These are phyloP conservation scores for Nothocercus nigrocapillus DNA, from an alignment of 2,113 vertebrate species.

Conservation along the genomic window DNA sequence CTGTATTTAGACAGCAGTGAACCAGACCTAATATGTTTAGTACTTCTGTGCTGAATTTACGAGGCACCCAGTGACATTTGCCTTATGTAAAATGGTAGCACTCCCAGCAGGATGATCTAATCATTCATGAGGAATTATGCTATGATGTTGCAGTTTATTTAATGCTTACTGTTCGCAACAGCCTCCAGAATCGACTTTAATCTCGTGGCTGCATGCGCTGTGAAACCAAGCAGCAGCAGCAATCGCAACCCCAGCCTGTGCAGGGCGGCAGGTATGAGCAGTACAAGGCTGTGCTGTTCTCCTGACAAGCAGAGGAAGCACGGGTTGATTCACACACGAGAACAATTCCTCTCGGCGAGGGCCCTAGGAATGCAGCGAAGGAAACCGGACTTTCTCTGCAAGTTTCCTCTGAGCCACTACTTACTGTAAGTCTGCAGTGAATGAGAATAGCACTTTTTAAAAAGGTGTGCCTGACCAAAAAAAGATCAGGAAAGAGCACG, in stretches of 20 bases:
- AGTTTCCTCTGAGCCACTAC: constrained; percentile 53
- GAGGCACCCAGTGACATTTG: constrained; percentile 55
- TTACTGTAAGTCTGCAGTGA: constrained; percentile 21
- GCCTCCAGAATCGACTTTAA: constrained; percentile 52
- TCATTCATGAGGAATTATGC: constrained; percentile 50
- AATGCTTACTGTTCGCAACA: constrained; percentile 37
- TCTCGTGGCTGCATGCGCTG: constrained; percentile 17
- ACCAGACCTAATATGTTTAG: constrained; percentile 41
- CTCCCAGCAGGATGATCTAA: constrained; percentile 63
- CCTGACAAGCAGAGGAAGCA: constrained; percentile 51
- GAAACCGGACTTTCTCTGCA: constrained; percentile 20
- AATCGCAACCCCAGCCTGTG: background rate
- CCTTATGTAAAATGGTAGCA: constrained; percentile 55
- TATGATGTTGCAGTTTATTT: constrained; percentile 43
- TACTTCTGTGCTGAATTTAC: constrained; percentile 55
- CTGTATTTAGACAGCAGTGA: constrained; percentile 42
- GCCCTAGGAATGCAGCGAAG: constrained; percentile 66
- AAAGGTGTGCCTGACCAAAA: background rate
- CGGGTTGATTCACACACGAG: constrained; percentile 40
- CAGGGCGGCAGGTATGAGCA: background rate
- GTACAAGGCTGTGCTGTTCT: background rate
- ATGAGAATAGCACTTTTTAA: background rate
- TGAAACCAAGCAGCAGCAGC: background rate
- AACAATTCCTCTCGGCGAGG: constrained; percentile 48
- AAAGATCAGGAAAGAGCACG: constrained; percentile 37